Conservation (phyloP, 2,113 vertebrate genomes). For the Microcebus murinus region DNA sequence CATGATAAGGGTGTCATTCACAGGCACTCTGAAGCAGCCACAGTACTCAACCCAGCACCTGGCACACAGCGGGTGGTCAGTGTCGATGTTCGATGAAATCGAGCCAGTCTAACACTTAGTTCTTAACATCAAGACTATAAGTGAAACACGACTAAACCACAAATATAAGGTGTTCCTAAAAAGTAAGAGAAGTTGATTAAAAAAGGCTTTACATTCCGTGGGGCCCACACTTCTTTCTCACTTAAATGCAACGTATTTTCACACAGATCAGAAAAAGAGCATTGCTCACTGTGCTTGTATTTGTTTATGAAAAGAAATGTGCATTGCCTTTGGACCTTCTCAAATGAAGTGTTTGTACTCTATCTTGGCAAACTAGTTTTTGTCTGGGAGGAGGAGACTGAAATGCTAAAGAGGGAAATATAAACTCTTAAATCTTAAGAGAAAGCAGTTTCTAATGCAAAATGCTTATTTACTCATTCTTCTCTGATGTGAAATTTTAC, state of each 20-base stretch:
- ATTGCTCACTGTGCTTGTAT: background rate
- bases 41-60: too few relatives aligned
- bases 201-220: background rate
- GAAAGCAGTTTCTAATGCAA: background rate
- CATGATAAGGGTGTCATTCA: background rate
- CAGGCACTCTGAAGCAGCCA: background rate
- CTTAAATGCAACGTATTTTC: background rate
- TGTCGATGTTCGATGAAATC: background rate
- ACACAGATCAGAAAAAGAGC: background rate
- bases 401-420: background rate
- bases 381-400: background rate
- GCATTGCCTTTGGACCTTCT: background rate
- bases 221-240: background rate
- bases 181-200: background rate
- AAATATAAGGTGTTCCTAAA: background rate
- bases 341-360: background rate
- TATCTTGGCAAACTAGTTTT: background rate
- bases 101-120: background rate
- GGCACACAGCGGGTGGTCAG: background rate
- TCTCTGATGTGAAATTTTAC: background rate
- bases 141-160: background rate
- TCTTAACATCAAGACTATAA: background rate
- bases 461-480: background rate
- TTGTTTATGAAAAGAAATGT: background rate
- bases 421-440: background rate